phyloP scores from a whole-genome alignment of 2,888 invertebrate species.

The Stramonita haemastoma region DNA sequence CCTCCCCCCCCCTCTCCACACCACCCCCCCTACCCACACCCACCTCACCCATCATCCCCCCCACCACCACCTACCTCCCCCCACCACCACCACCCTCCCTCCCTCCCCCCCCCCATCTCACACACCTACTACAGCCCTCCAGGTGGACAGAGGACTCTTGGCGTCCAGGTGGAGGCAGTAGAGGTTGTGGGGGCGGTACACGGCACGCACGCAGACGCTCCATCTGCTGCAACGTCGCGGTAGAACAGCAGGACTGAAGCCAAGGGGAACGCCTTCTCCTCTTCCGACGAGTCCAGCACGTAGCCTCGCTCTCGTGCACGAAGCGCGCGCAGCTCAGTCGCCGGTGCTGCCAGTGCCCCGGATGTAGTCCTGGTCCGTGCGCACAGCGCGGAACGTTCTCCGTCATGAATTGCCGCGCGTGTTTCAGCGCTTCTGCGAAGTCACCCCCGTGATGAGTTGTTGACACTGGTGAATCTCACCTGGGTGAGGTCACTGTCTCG shows the following conservation, averaged over 20 bases:
- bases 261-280: conserved; percentile 65
- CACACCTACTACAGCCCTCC: conserved; percentile 11
- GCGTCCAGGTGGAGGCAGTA: conserved; percentile 75
- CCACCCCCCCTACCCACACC: too few species aligned
- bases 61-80: too few species aligned
- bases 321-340: conserved; percentile 53
- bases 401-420: conserved; percentile 17
- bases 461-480: neutral
- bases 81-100: too few species aligned
- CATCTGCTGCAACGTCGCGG: conserved; percentile 58
- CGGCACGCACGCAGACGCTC: conserved; percentile 67
- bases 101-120: too few species aligned
- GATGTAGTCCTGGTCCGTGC: conserved; percentile 6
- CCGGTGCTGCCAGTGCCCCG: conserved; percentile 19
- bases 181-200: conserved; percentile 72
- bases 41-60: too few species aligned
- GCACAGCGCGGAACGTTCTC: neutral
- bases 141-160: conserved; percentile 53
- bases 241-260: conserved; percentile 68
- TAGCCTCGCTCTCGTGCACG: conserved; percentile 52
- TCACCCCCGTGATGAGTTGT: neutral
- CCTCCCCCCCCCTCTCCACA: too few species aligned
- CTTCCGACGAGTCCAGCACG: conserved; percentile 45
- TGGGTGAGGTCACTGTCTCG: too few species aligned
- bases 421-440: neutral